These are phyloP conservation scores for Phalacrocorax brasilianus DNA, from an alignment of 2,113 vertebrate genomes.

Conservation along the genomic window DNA sequence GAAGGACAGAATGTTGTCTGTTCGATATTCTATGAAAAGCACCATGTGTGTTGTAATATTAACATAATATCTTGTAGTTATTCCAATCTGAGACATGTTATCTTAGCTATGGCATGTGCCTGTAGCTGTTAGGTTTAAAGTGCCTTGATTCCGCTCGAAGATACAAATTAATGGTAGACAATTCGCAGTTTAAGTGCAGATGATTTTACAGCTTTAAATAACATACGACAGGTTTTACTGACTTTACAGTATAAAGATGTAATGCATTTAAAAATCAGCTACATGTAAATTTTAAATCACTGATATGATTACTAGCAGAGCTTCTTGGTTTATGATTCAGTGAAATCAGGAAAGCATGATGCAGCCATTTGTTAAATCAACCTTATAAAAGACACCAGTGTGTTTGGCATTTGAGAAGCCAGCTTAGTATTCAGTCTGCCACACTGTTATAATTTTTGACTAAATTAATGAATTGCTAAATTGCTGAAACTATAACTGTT, in stretches of 20 bases:
- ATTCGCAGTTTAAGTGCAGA: background rate
- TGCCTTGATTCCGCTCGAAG: background rate
- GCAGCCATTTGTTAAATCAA: background rate
- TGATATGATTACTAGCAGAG: background rate
- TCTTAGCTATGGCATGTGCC: background rate
- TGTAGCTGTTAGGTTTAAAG: background rate
- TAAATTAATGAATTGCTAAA: background rate
- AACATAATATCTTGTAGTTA: background rate
- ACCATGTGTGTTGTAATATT: fast-evolving
- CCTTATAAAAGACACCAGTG: background rate
- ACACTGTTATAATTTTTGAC: background rate
- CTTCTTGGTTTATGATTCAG: background rate
- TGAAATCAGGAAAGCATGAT: background rate
- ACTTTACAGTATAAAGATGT: background rate
- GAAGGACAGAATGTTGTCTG: background rate
- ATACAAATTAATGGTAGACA: background rate
- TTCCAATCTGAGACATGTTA: fast-evolving
- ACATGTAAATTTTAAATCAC: background rate
- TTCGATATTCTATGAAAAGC: background rate
- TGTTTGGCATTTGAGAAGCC: background rate
- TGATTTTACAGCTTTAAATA: background rate
- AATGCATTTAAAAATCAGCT: background rate
- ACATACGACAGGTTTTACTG: background rate
- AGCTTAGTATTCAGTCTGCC: background rate
- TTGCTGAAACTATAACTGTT: background rate